Conservation (phyloP, 2,797 vertebrate genomes). For the Pangasius macronema region DNA sequence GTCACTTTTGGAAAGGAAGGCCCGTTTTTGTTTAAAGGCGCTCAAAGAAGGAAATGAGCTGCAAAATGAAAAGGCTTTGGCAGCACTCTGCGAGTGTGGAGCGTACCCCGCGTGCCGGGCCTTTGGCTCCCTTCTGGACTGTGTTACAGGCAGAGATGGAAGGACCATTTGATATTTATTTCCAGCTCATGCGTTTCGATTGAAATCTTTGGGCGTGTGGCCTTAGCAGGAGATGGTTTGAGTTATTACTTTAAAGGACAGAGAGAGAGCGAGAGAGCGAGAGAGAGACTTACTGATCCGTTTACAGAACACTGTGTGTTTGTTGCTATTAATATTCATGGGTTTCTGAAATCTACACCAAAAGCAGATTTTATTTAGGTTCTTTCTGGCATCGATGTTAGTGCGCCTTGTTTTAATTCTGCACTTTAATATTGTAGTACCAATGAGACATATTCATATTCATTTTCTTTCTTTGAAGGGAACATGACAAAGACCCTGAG, state of each 20-base stretch:
- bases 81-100: background rate
- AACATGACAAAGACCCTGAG: slow-evolving; percentile 95
- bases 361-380: slow-evolving; percentile 2
- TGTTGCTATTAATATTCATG: slow-evolving; percentile 33
- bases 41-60: slow-evolving; percentile 43
- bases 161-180: slow-evolving; percentile 32
- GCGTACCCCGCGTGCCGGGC: slow-evolving; percentile 4
- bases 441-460: slow-evolving; percentile 28
- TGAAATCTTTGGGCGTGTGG: slow-evolving; percentile 23
- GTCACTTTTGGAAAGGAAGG: slow-evolving; percentile 53
- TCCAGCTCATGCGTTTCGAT: background rate
- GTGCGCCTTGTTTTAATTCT: slow-evolving; percentile 7
- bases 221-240: slow-evolving; percentile 37
- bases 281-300: background rate
- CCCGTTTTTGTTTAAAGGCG: slow-evolving; percentile 26
- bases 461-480: slow-evolving; percentile 77
- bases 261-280: background rate
- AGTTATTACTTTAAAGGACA: slow-evolving; percentile 19
- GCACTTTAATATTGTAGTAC: slow-evolving; percentile 14
- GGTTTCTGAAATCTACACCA: slow-evolving; percentile 5
- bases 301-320: slow-evolving; percentile 2
- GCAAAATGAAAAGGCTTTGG: slow-evolving; percentile 29
- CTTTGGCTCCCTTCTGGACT: slow-evolving; percentile 27
- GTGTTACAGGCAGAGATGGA: slow-evolving; percentile 21
- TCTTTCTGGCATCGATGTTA: background rate